Conservation (phyloP, 2,113 vertebrate species). For the Indicator maculatus region DNA sequence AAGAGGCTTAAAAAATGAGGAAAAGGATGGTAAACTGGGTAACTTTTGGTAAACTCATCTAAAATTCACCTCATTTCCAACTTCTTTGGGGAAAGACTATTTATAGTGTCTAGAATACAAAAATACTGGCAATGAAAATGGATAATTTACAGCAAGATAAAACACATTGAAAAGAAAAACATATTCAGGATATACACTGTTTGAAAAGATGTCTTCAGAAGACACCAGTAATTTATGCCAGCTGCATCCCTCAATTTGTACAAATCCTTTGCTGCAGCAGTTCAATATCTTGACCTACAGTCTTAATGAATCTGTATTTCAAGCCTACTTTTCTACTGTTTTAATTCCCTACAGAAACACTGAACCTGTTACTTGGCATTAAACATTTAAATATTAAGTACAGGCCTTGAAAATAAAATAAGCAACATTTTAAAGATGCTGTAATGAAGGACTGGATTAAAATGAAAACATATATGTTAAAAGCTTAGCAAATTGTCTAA, state of each 20-base stretch:
- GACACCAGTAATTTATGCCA: background rate
- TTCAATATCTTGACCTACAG: background rate
- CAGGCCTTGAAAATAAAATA: background rate
- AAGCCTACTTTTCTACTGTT: background rate
- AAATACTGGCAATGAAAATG: background rate
- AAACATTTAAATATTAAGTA: background rate
- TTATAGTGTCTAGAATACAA: background rate
- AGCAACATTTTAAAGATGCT: background rate
- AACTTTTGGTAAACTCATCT: background rate
- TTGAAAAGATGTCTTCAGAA: conserved; percentile 11
- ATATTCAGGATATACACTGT: background rate
- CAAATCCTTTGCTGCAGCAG: background rate
- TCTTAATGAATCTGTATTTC: background rate
- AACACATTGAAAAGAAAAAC: background rate
- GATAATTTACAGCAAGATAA: background rate
- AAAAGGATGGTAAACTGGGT: background rate
- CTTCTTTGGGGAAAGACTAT: background rate
- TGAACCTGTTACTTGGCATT: background rate
- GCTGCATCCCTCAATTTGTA: background rate
- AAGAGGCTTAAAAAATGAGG: background rate
- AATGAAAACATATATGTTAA: background rate
- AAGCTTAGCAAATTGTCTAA: background rate
- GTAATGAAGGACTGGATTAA: background rate
- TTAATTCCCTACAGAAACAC: background rate
- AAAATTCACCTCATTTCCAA: background rate